Conservation (phyloP, 1,140 invertebrate genomes). For the Heliconius himera region DNA sequence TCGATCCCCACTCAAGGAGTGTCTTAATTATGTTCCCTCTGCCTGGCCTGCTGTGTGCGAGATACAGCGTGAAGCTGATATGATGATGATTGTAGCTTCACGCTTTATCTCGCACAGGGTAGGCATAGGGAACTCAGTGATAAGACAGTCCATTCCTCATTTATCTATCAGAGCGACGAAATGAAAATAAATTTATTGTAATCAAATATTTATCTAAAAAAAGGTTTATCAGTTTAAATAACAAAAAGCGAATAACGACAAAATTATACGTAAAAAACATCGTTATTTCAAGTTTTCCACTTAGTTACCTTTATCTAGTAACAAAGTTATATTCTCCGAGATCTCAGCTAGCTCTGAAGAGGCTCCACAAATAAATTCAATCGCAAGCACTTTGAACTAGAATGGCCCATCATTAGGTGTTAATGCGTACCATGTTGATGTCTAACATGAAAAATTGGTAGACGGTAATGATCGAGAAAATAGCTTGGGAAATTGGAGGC, state of each 20-base stretch:
- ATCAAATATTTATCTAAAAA: no score
- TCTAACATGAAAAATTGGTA: constrained; percentile 26
- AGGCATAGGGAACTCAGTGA: no score
- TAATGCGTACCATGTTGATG: constrained; percentile 26
- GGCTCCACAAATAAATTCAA: constrained; percentile 32
- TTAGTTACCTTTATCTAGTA: neutral
- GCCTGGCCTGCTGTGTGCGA: no score
- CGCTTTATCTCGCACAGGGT: no score
- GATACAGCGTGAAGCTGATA: no score
- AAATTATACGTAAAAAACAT: neutral
- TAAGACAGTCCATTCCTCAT: no score
- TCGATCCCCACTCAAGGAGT: no score
- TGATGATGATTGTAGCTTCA: no score
- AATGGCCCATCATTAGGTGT: constrained; percentile 28
- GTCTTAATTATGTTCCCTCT: no score
- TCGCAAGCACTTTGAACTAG: constrained; percentile 34
- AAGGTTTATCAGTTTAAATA: no score
- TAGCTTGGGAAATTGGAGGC: neutral
- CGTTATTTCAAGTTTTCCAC: neutral
- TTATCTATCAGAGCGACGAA: no score
- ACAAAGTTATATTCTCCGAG: neutral
- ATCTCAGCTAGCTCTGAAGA: neutral
- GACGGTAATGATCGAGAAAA: constrained; percentile 15
- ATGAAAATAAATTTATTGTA: no score
- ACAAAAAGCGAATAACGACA: neutral